A percentile compares a stretch with the other conserved stretches of the same genome.
Evolutionary conservation across 1,140 invertebrate species (phyloP).

Genomic region (Pachyrhynchus sulphureomaculatus): DNA sequence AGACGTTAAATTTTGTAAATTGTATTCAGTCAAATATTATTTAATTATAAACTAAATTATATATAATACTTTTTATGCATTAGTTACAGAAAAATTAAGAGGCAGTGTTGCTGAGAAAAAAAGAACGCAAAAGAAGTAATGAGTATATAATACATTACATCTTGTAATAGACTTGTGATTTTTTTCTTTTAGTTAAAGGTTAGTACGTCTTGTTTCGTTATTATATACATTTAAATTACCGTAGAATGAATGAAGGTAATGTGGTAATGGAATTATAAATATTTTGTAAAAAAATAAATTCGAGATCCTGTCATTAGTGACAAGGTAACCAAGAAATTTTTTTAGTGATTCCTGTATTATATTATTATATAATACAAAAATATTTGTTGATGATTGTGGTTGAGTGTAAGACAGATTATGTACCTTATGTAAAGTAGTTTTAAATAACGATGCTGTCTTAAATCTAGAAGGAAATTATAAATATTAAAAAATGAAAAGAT

Average conservation of each 20-base stretch:
- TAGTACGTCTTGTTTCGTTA: background rate
- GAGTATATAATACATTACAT: too few relatives aligned
- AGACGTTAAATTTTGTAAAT: too few relatives aligned
- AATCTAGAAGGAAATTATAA: constrained; percentile 40
- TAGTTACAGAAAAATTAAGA: too few relatives aligned
- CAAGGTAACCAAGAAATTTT: constrained; percentile 17
- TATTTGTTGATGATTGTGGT: constrained; percentile 43
- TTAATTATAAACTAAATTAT: too few relatives aligned
- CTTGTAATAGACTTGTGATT: too few relatives aligned
- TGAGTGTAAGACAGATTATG: constrained; percentile 45
- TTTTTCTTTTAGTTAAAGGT: background rate
- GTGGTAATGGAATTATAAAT: constrained; percentile 27
- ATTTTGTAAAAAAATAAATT: constrained; percentile 21
- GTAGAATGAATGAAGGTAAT: constrained; percentile 15
- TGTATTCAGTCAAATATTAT: too few relatives aligned
- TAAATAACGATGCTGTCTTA: constrained; percentile 37
- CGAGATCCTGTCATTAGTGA: constrained; percentile 5
- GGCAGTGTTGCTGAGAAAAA: too few relatives aligned
- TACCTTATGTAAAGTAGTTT: constrained; percentile 50
- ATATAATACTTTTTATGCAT: too few relatives aligned
- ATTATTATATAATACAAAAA: constrained; percentile 38
- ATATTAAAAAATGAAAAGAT: constrained; percentile 39
- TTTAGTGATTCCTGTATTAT: constrained; percentile 45
- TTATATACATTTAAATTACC: constrained; percentile 3
- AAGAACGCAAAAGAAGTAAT: too few relatives aligned